Conservation (phyloP, 2,113 vertebrate species). For the Arothron firmamentum region DNA sequence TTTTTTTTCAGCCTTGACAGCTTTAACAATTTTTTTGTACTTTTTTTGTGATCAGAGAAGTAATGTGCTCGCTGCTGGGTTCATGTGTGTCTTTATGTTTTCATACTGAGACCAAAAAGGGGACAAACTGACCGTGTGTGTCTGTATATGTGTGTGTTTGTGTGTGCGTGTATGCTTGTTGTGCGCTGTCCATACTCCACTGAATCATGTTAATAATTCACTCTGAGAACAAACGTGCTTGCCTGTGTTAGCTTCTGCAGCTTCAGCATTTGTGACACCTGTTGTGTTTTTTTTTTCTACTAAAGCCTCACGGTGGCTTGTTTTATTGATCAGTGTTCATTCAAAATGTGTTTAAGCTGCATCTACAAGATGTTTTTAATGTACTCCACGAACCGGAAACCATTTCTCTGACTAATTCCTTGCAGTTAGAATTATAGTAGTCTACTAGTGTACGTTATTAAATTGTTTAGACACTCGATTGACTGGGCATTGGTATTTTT, state of each 20-base stretch:
- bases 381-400: neutral
- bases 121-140: slow-evolving; percentile 11
- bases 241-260: neutral
- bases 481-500: slow-evolving; percentile 49
- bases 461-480: slow-evolving; percentile 40
- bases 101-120: slow-evolving; percentile 43
- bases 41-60: slow-evolving; percentile 17
- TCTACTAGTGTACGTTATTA: slow-evolving; percentile 33
- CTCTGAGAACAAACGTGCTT: slow-evolving; percentile 27
- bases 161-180: slow-evolving; percentile 14
- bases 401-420: slow-evolving; percentile 26
- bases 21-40: slow-evolving; percentile 10
- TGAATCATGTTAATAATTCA: slow-evolving; percentile 3
- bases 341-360: slow-evolving; percentile 34
- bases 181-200: slow-evolving; percentile 25
- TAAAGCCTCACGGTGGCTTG: slow-evolving; percentile 15
- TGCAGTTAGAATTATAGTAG: slow-evolving; percentile 27
- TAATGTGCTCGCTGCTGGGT: neutral
- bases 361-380: slow-evolving; percentile 19
- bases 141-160: slow-evolving; percentile 8
- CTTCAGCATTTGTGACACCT: slow-evolving; percentile 7
- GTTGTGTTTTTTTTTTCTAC: slow-evolving; percentile 20
- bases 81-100: neutral
- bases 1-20: slow-evolving; percentile 20
- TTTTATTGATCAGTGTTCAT: slow-evolving; percentile 28